phyloP scores from a whole-genome alignment of 2,888 invertebrate species.

The Sinotaia quadrata region DNA sequence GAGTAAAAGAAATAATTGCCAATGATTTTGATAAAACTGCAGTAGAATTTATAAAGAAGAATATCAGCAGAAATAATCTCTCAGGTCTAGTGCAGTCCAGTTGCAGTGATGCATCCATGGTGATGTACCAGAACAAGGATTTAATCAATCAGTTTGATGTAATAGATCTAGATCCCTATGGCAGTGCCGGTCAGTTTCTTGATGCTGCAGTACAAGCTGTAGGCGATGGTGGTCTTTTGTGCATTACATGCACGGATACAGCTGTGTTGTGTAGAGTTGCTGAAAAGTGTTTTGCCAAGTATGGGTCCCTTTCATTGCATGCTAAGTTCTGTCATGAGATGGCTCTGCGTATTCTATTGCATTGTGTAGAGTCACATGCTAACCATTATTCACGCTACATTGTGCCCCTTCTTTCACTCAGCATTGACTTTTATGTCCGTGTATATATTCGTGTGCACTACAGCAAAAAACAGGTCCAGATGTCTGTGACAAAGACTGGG shows the following conservation, averaged over 20 bases:
- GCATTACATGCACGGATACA: conserved; percentile 98
- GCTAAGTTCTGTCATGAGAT: conserved; percentile 89
- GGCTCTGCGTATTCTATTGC: conserved; percentile 93
- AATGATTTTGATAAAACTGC: conserved; percentile 91
- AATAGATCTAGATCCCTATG: conserved; percentile 97
- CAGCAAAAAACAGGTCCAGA: conserved; percentile 88
- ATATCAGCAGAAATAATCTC: conserved; percentile 84
- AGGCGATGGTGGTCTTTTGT: conserved; percentile 81
- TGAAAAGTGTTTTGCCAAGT: conserved; percentile 93
- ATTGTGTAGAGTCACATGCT: conserved; percentile 91
- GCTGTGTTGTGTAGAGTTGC: conserved; percentile 92
- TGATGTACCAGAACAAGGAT: conserved; percentile 76
- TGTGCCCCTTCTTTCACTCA: conserved; percentile 89
- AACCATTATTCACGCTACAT: conserved; percentile 94
- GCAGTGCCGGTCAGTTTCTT: conserved; percentile 92
- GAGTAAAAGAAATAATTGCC: conserved; percentile 82
- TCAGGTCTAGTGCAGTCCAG: conserved; percentile 82
- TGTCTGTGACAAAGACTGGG: conserved; percentile 82
- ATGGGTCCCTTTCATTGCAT: conserved; percentile 90
- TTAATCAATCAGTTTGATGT: conserved; percentile 83
- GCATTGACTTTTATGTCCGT: conserved; percentile 96
- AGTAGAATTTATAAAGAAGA: conserved; percentile 86
- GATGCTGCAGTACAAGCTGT: conserved; percentile 70
- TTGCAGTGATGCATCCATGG: conserved; percentile 85
- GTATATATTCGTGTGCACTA: conserved; percentile 89